Evolutionary conservation across 2,113 vertebrate genomes (phyloP).

Genomic region (Ctenomys sociabilis): DNA sequence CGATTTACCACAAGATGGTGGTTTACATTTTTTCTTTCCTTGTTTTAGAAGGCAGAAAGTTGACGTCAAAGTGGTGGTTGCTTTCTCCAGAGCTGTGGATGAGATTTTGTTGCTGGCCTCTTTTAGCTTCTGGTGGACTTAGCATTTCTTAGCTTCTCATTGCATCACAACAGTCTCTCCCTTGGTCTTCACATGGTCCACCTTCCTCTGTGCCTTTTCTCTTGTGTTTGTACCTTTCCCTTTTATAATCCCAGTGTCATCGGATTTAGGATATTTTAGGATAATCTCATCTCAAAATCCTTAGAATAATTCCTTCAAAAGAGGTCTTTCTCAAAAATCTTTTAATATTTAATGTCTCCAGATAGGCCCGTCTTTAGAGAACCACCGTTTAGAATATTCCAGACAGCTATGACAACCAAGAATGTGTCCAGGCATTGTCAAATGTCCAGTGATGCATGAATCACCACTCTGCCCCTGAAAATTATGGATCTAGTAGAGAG

Average conservation of each 20-base stretch:
- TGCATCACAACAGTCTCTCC: neutral
- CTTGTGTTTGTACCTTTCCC: neutral
- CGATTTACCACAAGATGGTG: neutral
- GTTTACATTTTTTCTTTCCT: neutral
- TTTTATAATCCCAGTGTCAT: neutral
- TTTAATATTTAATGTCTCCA: neutral
- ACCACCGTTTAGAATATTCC: neutral
- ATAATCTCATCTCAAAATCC: neutral
- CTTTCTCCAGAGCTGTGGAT: neutral
- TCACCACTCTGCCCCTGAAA: neutral
- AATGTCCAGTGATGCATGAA: neutral
- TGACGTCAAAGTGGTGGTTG: neutral
- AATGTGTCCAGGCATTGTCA: neutral
- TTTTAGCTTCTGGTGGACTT: neutral
- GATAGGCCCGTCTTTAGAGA: neutral
- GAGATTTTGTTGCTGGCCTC: neutral
- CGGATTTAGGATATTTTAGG: constrained; percentile 38
- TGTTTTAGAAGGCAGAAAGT: neutral
- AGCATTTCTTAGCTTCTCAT: neutral
- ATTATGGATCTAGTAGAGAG: neutral
- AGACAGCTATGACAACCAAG: neutral
- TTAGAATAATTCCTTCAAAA: neutral
- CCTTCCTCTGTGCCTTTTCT: neutral
- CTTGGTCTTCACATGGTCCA: neutral
- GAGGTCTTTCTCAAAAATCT: neutral